Evolutionary conservation across 2,113 vertebrate genomes (phyloP).

Genomic region (Actenoides lindsayi): DNA sequence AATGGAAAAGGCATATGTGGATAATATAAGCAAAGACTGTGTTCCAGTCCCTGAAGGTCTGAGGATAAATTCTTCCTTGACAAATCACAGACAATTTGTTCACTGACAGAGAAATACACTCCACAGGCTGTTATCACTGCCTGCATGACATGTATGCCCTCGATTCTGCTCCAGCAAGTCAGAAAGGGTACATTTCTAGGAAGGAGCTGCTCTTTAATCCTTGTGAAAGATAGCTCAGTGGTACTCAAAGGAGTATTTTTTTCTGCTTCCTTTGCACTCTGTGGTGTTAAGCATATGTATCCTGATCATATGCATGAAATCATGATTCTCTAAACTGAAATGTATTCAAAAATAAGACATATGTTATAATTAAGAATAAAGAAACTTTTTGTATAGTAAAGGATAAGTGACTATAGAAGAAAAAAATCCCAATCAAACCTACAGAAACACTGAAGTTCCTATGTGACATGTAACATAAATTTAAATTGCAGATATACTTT

Average conservation of each 20-base stretch:
- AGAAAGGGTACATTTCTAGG: neutral
- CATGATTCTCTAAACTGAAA: neutral
- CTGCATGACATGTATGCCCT: neutral
- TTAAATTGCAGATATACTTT: neutral
- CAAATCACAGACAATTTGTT: slow-evolving; percentile 1
- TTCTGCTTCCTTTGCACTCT: neutral
- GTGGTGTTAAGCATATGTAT: neutral
- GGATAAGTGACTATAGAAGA: neutral
- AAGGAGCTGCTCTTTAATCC: neutral
- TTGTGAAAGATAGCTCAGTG: neutral
- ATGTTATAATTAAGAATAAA: neutral
- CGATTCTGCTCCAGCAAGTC: slow-evolving; percentile 8
- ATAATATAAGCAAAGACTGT: neutral
- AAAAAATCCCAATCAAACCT: neutral
- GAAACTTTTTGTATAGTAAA: neutral
- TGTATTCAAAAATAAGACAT: neutral
- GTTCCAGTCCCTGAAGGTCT: neutral
- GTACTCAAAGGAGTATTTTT: neutral
- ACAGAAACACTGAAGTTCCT: neutral
- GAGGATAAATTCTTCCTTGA: neutral
- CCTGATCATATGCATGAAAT: neutral
- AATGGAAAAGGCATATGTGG: neutral
- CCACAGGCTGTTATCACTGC: neutral
- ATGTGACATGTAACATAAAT: neutral
- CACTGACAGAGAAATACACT: neutral